Conservation (phyloP, 1,140 invertebrate species). For the Eulimnadia texana region DNA sequence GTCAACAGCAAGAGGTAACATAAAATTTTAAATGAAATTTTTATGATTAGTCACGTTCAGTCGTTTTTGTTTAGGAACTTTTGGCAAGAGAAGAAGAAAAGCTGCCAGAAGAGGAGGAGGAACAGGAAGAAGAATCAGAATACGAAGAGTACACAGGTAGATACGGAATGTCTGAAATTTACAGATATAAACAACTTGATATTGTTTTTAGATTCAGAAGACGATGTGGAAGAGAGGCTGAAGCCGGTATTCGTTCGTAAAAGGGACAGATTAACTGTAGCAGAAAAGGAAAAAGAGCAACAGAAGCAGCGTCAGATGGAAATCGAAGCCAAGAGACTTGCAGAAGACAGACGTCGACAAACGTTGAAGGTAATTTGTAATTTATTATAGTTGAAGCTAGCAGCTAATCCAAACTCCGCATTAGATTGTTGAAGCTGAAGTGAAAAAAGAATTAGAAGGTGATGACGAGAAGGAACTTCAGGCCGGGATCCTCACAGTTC, state of each 20-base stretch:
- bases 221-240: slow-evolving; percentile 70
- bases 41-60: not conserved
- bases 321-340: slow-evolving; percentile 54
- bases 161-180: not conserved
- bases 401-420: slow-evolving; percentile 9
- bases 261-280: slow-evolving; percentile 82
- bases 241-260: slow-evolving; percentile 96
- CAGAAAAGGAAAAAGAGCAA: slow-evolving; percentile 81
- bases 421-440: slow-evolving; percentile 73
- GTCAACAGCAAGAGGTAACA: slow-evolving; percentile 43
- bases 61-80: slow-evolving; percentile 29
- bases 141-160: slow-evolving; percentile 71
- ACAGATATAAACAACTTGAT: not conserved
- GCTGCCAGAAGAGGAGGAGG: slow-evolving; percentile 45
- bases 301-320: slow-evolving; percentile 69
- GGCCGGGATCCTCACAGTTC: slow-evolving; percentile 46
- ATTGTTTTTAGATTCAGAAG: slow-evolving; percentile 48
- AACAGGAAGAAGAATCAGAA: slow-evolving; percentile 59
- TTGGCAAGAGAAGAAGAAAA: slow-evolving; percentile 53
- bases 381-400: not conserved
- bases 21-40: not conserved
- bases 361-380: slow-evolving; percentile 67
- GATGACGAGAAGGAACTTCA: slow-evolving; percentile 34
- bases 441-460: slow-evolving; percentile 51
- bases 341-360: slow-evolving; percentile 64